phyloP scores from a whole-genome alignment of 2,797 vertebrate species.

The Tenualosa thibaudeaui region DNA sequence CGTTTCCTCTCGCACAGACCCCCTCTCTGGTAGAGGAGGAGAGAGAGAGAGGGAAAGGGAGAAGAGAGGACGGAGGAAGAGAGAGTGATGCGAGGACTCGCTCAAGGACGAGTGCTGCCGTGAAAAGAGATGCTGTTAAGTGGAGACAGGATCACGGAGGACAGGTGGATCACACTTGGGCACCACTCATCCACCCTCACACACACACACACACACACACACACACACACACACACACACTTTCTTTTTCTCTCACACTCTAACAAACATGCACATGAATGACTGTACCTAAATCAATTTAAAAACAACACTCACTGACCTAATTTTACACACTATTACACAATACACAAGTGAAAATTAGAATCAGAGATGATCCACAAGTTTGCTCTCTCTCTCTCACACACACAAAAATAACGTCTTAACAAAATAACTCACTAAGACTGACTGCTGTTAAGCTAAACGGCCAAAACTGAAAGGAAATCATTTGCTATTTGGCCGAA shows the following conservation, averaged over 20 bases:
- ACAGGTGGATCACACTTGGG: neutral
- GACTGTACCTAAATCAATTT: neutral
- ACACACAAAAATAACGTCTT: neutral
- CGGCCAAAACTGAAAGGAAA: constrained; percentile 69
- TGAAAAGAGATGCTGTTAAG: neutral
- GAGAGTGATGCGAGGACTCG: too few relatives aligned
- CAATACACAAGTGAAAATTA: neutral
- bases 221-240: too few relatives aligned
- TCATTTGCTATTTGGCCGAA: constrained; percentile 80
- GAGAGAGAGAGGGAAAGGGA: neutral
- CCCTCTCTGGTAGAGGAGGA: neutral
- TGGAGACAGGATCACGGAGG: neutral
- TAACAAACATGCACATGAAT: neutral
- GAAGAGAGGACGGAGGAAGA: neutral
- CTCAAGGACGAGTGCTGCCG: neutral
- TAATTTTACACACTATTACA: neutral
- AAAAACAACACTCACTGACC: neutral
- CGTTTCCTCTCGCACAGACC: neutral
- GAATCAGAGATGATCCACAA: neutral
- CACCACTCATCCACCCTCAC: too few relatives aligned
- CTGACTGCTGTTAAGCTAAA: neutral
- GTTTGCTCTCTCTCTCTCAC: neutral
- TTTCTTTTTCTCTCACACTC: neutral
- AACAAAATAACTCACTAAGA: neutral
- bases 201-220: too few relatives aligned